Percentiles rank a stretch among this genome's conserved stretches.
Evolutionary conservation across 2,113 vertebrate species (phyloP).

Genomic region (Microcebus ravelobensis): DNA sequence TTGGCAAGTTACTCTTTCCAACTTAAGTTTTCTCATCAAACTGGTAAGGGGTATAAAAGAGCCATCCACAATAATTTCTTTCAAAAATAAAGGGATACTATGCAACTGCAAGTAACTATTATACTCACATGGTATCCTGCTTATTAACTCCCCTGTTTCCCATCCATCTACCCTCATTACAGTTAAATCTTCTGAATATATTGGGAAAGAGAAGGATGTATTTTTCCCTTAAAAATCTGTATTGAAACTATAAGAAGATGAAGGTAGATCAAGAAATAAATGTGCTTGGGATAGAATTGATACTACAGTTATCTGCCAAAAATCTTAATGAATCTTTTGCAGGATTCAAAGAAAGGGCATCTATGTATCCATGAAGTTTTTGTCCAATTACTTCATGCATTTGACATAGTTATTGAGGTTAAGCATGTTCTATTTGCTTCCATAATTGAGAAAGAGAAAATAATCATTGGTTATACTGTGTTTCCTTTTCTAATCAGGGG

Average conservation of each 20-base stretch:
- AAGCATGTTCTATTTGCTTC: constrained; percentile 24
- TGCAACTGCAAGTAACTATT: background rate
- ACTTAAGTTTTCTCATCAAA: background rate
- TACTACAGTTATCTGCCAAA: background rate
- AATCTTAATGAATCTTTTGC: background rate
- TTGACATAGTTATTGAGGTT: constrained; percentile 50
- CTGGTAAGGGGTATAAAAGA: background rate
- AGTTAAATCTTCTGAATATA: background rate
- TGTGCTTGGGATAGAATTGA: background rate
- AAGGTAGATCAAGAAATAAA: background rate
- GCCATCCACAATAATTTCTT: background rate
- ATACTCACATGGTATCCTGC: background rate
- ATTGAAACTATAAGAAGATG: background rate
- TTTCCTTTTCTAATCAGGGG: constrained; percentile 25
- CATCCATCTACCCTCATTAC: background rate
- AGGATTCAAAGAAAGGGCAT: background rate
- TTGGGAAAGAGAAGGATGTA: background rate
- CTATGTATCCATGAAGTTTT: background rate
- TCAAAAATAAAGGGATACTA: background rate
- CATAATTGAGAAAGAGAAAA: constrained; percentile 29
- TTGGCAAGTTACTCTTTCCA: background rate
- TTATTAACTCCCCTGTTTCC: background rate
- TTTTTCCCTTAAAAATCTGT: constrained; percentile 27
- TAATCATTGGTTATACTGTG: background rate
- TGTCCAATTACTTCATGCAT: background rate